Conservation (phyloP, 2,797 vertebrate genomes). For the Vespertilio murinus region DNA sequence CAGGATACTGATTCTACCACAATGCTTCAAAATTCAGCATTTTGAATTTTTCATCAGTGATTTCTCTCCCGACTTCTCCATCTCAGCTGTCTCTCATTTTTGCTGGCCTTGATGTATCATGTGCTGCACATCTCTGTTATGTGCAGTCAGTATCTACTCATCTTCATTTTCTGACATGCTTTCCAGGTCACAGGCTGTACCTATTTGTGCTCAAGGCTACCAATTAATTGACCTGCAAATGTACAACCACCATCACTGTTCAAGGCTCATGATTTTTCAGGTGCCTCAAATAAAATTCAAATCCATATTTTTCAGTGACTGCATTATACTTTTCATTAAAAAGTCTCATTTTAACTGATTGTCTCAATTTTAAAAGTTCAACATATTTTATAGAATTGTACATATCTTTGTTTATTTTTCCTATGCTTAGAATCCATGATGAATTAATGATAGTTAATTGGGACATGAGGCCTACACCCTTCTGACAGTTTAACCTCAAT, state of each 20-base stretch:
- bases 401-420: neutral
- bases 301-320: neutral
- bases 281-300: neutral
- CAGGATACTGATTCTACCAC: accelerated
- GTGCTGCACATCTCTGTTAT: neutral
- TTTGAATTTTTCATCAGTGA: neutral
- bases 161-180: neutral
- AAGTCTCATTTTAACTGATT: neutral
- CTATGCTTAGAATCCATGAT: neutral
- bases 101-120: accelerated
- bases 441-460: neutral
- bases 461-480: neutral
- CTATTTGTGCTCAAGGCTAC: neutral
- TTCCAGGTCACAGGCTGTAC: neutral
- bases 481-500: neutral
- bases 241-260: neutral
- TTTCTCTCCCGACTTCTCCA: neutral
- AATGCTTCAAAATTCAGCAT: no score
- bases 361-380: neutral
- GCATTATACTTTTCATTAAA: neutral
- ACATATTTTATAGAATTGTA: neutral
- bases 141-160: neutral
- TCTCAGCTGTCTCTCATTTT: neutral
- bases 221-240: neutral
- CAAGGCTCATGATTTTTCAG: neutral